Conservation (phyloP, 2,113 vertebrate species). For the Dendropsophus ebraccatus region DNA sequence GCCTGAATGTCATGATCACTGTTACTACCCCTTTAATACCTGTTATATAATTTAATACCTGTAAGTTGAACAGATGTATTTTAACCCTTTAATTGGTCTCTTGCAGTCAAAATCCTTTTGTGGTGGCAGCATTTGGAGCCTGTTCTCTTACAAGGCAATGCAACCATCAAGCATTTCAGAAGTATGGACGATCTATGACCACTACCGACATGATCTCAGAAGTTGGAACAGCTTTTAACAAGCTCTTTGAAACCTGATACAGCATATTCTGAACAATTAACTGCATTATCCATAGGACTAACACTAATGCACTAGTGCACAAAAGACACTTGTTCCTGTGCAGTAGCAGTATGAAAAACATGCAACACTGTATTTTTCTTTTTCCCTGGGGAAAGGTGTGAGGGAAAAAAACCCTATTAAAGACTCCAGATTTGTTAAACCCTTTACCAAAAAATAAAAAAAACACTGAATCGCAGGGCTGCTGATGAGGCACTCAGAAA, state of each 20-base stretch:
- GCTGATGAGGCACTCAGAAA: constrained; percentile 59
- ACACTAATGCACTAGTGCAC: constrained; percentile 27
- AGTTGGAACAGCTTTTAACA: constrained; percentile 87
- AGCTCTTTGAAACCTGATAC: constrained; percentile 87
- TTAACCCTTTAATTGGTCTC: neutral
- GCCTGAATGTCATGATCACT: too few relatives aligned
- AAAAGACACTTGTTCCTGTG: constrained; percentile 49
- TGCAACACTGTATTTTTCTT: constrained; percentile 32
- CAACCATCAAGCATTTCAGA: constrained; percentile 91
- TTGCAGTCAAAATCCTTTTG: constrained; percentile 80
- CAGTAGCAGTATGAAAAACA: constrained; percentile 64
- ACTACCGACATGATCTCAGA: constrained; percentile 93
- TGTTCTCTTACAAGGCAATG: constrained; percentile 89
- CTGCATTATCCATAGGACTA: neutral
- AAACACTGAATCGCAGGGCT: neutral
- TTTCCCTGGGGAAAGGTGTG: constrained; percentile 32
- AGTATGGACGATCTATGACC: constrained; percentile 86
- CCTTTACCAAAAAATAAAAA: neutral
- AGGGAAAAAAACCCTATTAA: constrained; percentile 63
- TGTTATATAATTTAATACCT: neutral
- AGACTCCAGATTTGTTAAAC: constrained; percentile 7
- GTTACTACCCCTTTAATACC: neutral
- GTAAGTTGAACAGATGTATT: neutral
- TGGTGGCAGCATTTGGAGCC: constrained; percentile 90
- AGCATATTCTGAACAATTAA: constrained; percentile 9